Base-by-base conservation (phyloP, 1,140 invertebrate species). In the Galleria mellonella region DNA sequence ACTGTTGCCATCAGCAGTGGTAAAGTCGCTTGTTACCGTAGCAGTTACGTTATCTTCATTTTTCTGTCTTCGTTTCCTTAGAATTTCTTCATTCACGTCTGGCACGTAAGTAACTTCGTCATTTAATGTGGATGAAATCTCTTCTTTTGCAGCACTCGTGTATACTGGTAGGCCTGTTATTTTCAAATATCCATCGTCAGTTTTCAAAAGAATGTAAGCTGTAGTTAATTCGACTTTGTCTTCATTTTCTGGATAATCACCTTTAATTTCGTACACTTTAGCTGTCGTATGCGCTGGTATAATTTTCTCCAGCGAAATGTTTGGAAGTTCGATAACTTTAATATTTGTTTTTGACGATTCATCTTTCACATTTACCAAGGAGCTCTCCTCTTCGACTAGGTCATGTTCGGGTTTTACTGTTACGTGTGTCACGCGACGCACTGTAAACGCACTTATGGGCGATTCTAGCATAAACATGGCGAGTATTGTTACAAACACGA, bases 321-420 rank as follows among this genome's bases (percentile, higher is more conserved):
- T 23, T 23, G 10, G 4, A 1, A 12, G 5, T 10, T 49, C 27
- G 6, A 12, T 14, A 8, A 33, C 38, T 14, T 45, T 44, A 15
- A 50, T 50, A 36, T 52, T 60, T 2, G 44, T 35, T 42, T 43
- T 54, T 39, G 49, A 61, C 13, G 52, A 33, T 12, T 72, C 57
- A 35, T 56, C 51, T 54, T 50, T 71, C 30, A 71, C 43, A 55
- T 68, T 56, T 8, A 64, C 47, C 35, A 55, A 29, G 36, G 63
- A 43, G 40, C 69, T 74, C 31, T 68, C 70, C 43, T 64, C 62
- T 33, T 46, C 61, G n/a, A 46, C 42, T 7, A 75, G 52, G 46
- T 72, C 70, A 40, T 47, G 10, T 11, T 28, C 12, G 30, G 39
- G 12, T 11, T 40, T 44, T 4, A 38, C 38, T 13, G 48, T 46